phyloP scores from a whole-genome alignment of 2,113 vertebrate species.

The Podiceps cristatus region DNA sequence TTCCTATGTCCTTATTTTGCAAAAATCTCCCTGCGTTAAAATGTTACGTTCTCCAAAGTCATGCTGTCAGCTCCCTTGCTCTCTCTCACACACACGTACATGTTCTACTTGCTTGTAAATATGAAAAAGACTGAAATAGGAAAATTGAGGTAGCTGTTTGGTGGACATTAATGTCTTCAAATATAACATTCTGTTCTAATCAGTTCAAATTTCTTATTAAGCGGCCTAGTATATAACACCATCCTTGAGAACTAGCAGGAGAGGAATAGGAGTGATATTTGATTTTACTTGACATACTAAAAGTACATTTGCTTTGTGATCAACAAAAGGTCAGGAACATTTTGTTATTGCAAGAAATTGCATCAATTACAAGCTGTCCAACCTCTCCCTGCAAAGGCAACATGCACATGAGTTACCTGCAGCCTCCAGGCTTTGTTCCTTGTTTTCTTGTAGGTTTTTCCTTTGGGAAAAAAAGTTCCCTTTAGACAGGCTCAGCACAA shows the following conservation, averaged over 20 bases:
- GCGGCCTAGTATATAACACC: neutral
- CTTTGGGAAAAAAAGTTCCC: neutral
- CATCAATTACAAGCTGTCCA: slow-evolving; percentile 53
- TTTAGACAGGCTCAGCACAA: neutral
- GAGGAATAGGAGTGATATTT: neutral
- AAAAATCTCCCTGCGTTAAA: neutral
- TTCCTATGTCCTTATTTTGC: neutral
- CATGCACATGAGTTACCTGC: neutral
- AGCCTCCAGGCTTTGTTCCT: neutral
- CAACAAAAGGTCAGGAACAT: slow-evolving; percentile 48
- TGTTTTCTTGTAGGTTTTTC: neutral
- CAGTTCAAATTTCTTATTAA: slow-evolving; percentile 42
- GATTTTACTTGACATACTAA: slow-evolving; percentile 58
- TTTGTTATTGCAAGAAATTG: slow-evolving; percentile 63
- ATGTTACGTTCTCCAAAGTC: neutral
- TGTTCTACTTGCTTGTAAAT: neutral
- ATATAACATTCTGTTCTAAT: neutral
- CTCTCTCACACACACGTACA: neutral
- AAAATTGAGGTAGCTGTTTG: slow-evolving; percentile 1
- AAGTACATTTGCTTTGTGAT: slow-evolving; percentile 55
- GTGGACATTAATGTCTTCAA: neutral
- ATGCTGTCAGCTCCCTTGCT: neutral
- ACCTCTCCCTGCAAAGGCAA: neutral
- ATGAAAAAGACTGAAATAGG: neutral
- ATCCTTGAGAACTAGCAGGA: slow-evolving; percentile 27